These are phyloP conservation scores for Drosophila trapezifrons DNA, from an alignment of 1,140 invertebrate species.

Conservation along the genomic window DNA sequence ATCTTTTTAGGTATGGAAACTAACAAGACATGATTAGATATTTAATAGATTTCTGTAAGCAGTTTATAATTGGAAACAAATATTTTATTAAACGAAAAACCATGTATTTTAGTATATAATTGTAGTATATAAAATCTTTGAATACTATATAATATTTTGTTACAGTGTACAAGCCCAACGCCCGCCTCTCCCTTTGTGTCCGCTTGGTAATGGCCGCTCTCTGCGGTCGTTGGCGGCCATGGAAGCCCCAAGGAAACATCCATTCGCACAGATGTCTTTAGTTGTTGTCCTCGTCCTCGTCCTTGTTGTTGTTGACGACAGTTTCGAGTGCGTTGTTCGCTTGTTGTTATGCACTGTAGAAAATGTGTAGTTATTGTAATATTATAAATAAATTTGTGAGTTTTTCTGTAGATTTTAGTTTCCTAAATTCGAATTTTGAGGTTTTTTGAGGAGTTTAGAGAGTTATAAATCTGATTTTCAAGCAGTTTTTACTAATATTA, in stretches of 20 bases:
- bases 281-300: constrained; percentile 49
- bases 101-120: no score
- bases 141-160: not conserved
- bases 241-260: constrained; percentile 65
- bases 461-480: no score
- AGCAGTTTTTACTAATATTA: not conserved
- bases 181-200: not conserved
- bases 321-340: constrained; percentile 35
- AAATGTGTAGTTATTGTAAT: not conserved
- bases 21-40: no score
- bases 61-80: no score
- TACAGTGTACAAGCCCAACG: constrained; percentile 10
- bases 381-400: no score
- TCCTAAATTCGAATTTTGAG: no score
- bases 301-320: constrained; percentile 37
- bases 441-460: no score
- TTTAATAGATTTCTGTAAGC: no score
- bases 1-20: no score
- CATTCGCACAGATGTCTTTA: constrained; percentile 69
- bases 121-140: no score
- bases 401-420: no score
- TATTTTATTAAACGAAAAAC: no score
- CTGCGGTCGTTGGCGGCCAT: constrained; percentile 64
- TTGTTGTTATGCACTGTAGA: constrained; percentile 13
- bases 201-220: constrained; percentile 60